Evolutionary conservation across 2,797 vertebrate species (phyloP).

Genomic region (Hippoglossus hippoglossus): DNA sequence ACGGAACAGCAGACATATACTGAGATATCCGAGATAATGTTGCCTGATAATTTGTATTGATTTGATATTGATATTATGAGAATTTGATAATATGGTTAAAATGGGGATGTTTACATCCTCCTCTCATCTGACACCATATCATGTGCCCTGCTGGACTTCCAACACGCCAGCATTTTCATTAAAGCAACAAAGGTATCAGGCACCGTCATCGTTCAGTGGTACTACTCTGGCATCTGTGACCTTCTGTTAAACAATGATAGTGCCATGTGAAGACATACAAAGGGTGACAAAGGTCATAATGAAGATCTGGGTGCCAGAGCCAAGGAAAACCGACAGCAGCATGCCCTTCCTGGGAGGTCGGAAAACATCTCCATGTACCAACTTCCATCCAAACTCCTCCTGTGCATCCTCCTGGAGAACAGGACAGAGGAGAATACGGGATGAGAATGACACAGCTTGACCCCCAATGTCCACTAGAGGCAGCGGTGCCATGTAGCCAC

Average conservation of each 20-base stretch:
- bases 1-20: too few relatives aligned
- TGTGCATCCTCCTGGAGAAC: slow-evolving; percentile 91
- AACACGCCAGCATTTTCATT: background rate
- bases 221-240: background rate
- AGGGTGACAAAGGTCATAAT: slow-evolving; percentile 97
- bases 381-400: slow-evolving; percentile 96
- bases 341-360: slow-evolving; percentile 94
- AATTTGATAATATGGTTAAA: too few relatives aligned
- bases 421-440: background rate
- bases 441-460: background rate
- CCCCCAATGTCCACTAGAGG: background rate
- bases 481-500: background rate
- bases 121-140: background rate
- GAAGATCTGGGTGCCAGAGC: slow-evolving; percentile 94
- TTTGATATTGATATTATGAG: too few relatives aligned
- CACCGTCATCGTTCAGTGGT: background rate
- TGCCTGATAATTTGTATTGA: too few relatives aligned
- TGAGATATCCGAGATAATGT: too few relatives aligned
- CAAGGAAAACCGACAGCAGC: slow-evolving; percentile 93
- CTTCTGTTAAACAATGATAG: background rate
- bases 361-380: slow-evolving; percentile 95
- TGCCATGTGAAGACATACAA: slow-evolving; percentile 58
- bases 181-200: background rate
- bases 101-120: background rate
- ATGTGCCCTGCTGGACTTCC: background rate